Base-by-base conservation (phyloP, 2,113 vertebrate genomes). In the Ardeotis arabs region DNA sequence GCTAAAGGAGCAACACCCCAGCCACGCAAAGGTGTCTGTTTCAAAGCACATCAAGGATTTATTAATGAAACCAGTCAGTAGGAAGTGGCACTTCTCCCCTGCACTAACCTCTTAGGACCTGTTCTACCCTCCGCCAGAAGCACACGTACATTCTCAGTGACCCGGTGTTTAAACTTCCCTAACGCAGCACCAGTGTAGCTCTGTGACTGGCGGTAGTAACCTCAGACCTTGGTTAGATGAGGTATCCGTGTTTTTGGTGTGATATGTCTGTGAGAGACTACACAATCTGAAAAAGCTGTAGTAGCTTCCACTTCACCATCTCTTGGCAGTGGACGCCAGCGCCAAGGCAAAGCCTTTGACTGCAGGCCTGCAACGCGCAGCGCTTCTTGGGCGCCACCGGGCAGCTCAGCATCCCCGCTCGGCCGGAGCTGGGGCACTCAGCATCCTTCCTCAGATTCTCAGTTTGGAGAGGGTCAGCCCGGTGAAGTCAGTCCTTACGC, bases 211-310 rank as follows among this genome's bases (percentile, higher is more conserved):
- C 7, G 27, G 73, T 6, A 12, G 2, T 19, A 31, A 47, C 8
- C 14, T 39, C 37, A 74, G 31, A 28, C 39, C 50, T 58, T 29
- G 14, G 25, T 11, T 9, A 35, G 24, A 6, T 4, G 31, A 89
- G 18, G 25, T 5, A 6, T 4, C 13, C 2, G 6, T 12, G 5
- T 1, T 53, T 31, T n/a, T 64, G 35, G 28, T 24, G 3, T 6
- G 9, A 3, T 25, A 12, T 3, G 7, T 20, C 59, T 44, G 10
- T 11, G 10, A 15, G 29, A 41, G 29, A 23, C n/a, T 10, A 4
- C 3, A 11, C 25, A 13, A 7, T 28, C 15, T 60, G 27, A 63
- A 63, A 68, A 58, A 6, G 14, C 7, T 13, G 12, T 17, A 14
- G 56, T 14, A 29, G 33, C n/a, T 62, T 23, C 35, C 35, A 22